Base-by-base conservation (phyloP, 2,888 invertebrate genomes). In the Palloptera scutellata region DNA sequence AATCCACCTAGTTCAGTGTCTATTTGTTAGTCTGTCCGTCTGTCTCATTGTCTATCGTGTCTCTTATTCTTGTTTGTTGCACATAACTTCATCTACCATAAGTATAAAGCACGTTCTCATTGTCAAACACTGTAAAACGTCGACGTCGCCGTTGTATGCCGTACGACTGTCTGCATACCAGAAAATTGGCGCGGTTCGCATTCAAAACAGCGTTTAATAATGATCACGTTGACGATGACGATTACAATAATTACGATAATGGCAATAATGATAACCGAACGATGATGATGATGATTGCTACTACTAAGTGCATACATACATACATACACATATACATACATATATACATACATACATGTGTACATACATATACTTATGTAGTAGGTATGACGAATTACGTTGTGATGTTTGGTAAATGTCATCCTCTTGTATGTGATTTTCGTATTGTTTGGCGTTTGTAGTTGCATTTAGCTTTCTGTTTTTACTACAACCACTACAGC, bases 1-100 rank as follows among this genome's bases (percentile, higher is more conserved):
- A 58, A 41, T 58, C 42, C 58, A 13, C 40, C 42, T 58, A 40
- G 40, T 57, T 15, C 40, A n/a, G 15, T 60, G 57, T 57, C 57
- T 57, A 40, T 40, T 13, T 12, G 57, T 43, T 43, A 10, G 15
- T 43, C 43, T 43, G 19, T 15, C 45, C 15, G 45, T 43, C 60
- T 43, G 45, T 43, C 45, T 42, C 40, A 2, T 19, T 19, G 43
- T 54, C 53, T 20, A 30, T 20, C 42, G n/a, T 11, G 20, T 51
- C 19, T 13, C 20, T 11, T 12, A 8, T 53, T 19, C 11, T 41
- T 43, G 9, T 43, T 43, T 15, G 13, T 57, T 40, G 17, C 60
- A 20, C 60, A 13, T 43, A 15, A 15, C n/a, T 15, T 60, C 60
- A n/a, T 13, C 30, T 9, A n/a, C n/a, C n/a, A n/a, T n/a, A n/a